Evolutionary conservation across 1,140 invertebrate genomes (phyloP).

Genomic region (Scaptomyza hsui): DNA sequence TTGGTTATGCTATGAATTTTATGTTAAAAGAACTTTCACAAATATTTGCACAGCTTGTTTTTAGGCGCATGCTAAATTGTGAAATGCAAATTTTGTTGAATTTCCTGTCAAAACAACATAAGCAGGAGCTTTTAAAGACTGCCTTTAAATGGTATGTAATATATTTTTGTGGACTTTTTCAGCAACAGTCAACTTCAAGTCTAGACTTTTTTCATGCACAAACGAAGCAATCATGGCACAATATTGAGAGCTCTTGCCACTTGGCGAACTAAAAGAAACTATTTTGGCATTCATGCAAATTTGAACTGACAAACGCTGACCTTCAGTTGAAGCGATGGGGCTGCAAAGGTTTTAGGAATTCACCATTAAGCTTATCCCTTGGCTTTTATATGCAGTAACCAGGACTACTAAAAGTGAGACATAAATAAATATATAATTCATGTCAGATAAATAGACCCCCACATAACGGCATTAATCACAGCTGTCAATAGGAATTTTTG

Average conservation of each 20-base stretch:
- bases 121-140: no score
- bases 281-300: conserved; percentile 53
- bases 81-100: conserved; percentile 4
- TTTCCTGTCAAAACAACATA: no score
- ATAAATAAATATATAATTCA: background rate
- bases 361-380: conserved; percentile 1
- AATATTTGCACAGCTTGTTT: background rate
- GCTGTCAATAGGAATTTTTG: conserved; percentile 60
- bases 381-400: background rate
- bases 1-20: background rate
- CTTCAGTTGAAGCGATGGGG: background rate
- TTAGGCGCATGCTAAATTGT: background rate
- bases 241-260: conserved; percentile 2
- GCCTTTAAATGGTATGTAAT: background rate
- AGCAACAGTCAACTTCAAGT: conserved; percentile 7
- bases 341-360: background rate
- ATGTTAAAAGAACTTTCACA: background rate
- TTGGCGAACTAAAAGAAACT: conserved; percentile 13
- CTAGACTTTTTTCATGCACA: conserved; percentile 16
- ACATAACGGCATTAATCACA: conserved; percentile 59
- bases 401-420: background rate
- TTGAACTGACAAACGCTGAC: conserved; percentile 28
- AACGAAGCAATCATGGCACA: conserved; percentile 2
- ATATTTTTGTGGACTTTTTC: background rate
- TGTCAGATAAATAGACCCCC: background rate